These are phyloP conservation scores for Apamea epomidion DNA, from an alignment of 2,888 invertebrate genomes.

Conservation along the genomic window DNA sequence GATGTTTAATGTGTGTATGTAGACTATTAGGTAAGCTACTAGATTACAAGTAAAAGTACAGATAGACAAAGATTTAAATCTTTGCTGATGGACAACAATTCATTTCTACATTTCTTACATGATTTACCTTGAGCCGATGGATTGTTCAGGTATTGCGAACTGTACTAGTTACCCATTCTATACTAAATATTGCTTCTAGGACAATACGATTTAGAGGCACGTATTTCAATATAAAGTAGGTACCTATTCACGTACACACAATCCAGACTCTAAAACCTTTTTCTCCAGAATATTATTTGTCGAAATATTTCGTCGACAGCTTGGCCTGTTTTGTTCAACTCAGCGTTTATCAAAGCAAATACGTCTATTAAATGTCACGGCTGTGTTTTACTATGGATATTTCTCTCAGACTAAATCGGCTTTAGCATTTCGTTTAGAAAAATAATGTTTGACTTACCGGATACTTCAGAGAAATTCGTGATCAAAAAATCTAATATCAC, in stretches of 20 bases:
- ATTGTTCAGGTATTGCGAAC: not conserved
- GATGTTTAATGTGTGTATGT: not conserved
- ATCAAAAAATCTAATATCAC: not conserved
- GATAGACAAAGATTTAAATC: not conserved
- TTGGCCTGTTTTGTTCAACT: not conserved
- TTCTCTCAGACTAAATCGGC: slow-evolving; percentile 6
- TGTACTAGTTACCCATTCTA: not conserved
- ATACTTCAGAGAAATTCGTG: not conserved
- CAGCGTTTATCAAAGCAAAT: slow-evolving; percentile 14
- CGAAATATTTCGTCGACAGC: not conserved
- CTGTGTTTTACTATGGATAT: slow-evolving; percentile 23
- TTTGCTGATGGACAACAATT: not conserved
- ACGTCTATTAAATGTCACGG: slow-evolving; percentile 8
- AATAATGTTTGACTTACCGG: not conserved
- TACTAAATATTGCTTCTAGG: not conserved
- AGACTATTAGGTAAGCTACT: not conserved
- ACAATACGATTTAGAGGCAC: not conserved
- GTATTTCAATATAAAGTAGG: not conserved
- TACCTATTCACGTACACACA: not conserved
- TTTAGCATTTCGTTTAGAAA: not conserved
- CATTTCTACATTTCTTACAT: not conserved
- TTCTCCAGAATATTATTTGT: not conserved
- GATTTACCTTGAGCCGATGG: not conserved
- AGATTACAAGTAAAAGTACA: not conserved
- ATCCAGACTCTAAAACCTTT: not conserved